Evolutionary conservation across 2,113 vertebrate species (phyloP).

Genomic region (Monarcha castaneiventris): DNA sequence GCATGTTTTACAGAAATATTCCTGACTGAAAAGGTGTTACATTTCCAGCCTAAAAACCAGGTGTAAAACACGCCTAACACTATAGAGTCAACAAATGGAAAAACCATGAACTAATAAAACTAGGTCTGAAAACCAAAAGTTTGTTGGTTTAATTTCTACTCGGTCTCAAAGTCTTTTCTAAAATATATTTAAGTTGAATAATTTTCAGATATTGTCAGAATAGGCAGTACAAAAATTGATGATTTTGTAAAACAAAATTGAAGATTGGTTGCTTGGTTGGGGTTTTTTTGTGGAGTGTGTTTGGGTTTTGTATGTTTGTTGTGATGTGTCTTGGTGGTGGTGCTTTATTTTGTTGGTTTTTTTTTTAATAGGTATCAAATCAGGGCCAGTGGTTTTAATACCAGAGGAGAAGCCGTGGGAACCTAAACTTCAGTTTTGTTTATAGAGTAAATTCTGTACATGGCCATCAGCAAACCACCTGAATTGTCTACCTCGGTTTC

Average conservation of each 20-base stretch:
- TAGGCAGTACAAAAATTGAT: not conserved
- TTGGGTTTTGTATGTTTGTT: not conserved
- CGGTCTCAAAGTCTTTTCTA: not conserved
- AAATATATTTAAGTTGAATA: not conserved
- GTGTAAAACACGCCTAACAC: not conserved
- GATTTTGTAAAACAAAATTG: not conserved
- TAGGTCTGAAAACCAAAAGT: not conserved
- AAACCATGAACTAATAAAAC: not conserved
- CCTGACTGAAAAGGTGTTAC: not conserved
- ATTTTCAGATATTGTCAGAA: not conserved
- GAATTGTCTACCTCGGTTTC: not conserved
- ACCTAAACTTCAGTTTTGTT: not conserved
- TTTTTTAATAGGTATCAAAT: not conserved
- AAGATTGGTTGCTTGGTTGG: not conserved
- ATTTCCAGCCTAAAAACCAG: not conserved
- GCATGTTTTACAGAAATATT: not conserved
- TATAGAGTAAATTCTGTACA: not conserved
- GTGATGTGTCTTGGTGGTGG: rapidly evolving
- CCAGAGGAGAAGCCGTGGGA: not conserved
- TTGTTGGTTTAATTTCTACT: not conserved
- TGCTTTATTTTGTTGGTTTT: not conserved
- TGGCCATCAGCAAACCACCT: not conserved
- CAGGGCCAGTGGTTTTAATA: not conserved
- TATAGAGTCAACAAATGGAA: not conserved
- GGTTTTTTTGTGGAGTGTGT: not conserved